Percentiles rank a stretch among this genome's conserved stretches.
Conservation (phyloP, 2,888 invertebrate species). For the Ischnura elegans region DNA sequence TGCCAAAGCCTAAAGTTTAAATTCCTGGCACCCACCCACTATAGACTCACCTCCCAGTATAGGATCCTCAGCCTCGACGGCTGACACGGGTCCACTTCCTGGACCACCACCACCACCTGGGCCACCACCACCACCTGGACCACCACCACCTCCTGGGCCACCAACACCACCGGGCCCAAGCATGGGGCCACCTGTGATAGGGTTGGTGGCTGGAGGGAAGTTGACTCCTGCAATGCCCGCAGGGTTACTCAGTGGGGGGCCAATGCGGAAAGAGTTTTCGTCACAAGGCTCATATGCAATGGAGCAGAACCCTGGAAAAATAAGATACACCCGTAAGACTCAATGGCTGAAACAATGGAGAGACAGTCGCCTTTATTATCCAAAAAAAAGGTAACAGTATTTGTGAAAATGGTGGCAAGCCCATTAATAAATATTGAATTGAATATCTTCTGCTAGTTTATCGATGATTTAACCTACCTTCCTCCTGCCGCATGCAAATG, state of each 20-base stretch:
- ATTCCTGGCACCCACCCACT: too few species aligned
- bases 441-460: too few species aligned
- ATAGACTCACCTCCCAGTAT: conserved; percentile 18
- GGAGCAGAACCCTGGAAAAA: conserved; percentile 84
- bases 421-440: too few species aligned
- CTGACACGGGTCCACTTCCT: conserved; percentile 57
- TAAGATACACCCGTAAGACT: not conserved
- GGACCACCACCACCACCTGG: conserved; percentile 41
- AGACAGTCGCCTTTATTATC: too few species aligned
- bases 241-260: conserved; percentile 76
- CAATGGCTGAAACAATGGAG: too few species aligned
- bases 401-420: too few species aligned
- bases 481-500: conserved; percentile 83
- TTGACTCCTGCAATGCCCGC: not conserved
- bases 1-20: too few species aligned
- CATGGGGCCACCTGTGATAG: conserved; percentile 16
- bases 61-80: conserved; percentile 10
- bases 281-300: conserved; percentile 89
- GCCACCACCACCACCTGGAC: conserved; percentile 43
- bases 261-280: conserved; percentile 87
- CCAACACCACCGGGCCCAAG: conserved; percentile 52
- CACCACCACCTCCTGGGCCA: conserved; percentile 49
- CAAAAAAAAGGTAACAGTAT: too few species aligned
- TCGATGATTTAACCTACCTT: too few species aligned
- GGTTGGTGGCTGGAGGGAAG: conserved; percentile 21